A percentile compares a stretch with the other conserved stretches of the same genome.
Evolutionary conservation across 2,113 vertebrate species (phyloP).

Genomic region (Sula dactylatra): DNA sequence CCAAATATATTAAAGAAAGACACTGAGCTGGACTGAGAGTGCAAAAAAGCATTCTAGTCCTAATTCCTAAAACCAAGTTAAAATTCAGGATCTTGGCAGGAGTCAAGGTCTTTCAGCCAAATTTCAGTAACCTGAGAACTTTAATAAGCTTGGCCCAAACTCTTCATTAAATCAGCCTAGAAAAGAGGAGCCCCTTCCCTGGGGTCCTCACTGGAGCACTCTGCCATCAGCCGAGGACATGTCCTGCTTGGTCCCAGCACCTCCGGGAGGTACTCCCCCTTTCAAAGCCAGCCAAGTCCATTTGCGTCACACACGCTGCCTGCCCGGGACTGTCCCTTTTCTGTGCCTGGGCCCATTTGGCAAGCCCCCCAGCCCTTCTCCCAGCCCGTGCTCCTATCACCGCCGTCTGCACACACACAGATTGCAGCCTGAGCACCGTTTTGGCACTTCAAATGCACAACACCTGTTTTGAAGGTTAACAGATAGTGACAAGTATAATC

Average conservation of each 20-base stretch:
- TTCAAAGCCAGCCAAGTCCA: not conserved
- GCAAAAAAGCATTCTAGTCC: not conserved
- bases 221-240: not conserved
- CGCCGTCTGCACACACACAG: not conserved
- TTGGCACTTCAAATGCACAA: not conserved
- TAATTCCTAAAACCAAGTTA: not conserved
- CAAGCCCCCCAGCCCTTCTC: not conserved
- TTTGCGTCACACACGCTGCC: not conserved
- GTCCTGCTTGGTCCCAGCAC: not conserved
- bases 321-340: not conserved
- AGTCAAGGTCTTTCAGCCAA: not conserved
- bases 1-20: not conserved
- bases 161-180: not conserved
- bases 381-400: not conserved
- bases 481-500: conserved; percentile 40
- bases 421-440: not conserved
- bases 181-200: not conserved
- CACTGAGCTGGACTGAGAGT: not conserved
- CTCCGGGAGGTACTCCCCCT: fast-evolving
- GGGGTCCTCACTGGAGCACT: not conserved
- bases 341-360: not conserved
- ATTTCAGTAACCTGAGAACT: not conserved
- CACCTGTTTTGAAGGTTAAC: conserved; percentile 63
- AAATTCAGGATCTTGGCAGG: not conserved
- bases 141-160: not conserved